Conservation (phyloP, 92 coral and sea anemone genomes). For the Bergia puertoricense region DNA sequence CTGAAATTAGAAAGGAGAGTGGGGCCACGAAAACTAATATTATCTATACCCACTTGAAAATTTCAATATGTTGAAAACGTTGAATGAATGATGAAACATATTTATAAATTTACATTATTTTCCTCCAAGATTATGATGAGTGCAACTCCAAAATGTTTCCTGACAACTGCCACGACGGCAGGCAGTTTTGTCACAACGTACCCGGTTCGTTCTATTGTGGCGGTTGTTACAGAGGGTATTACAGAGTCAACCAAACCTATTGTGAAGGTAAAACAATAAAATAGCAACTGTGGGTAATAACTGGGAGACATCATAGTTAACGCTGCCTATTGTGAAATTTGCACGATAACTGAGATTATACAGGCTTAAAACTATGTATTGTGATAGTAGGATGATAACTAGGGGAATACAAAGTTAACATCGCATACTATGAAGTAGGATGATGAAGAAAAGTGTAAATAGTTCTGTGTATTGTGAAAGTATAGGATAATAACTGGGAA, state of each 20-base stretch:
- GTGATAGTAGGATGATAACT: background rate
- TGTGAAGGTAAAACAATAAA: background rate
- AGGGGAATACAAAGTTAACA: background rate
- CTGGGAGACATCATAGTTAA: background rate
- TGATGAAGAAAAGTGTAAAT: too few species aligned
- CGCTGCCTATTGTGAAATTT: background rate
- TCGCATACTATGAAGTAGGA: background rate
- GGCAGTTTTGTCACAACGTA: background rate
- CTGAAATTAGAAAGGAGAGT: too few species aligned
- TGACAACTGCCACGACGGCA: background rate
- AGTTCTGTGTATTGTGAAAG: too few species aligned
- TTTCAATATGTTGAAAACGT: background rate
- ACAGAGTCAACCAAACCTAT: background rate
- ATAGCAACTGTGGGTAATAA: background rate
- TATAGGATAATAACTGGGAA: too few species aligned
- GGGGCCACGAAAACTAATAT: too few species aligned
- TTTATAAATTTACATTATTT: background rate
- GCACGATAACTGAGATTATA: background rate
- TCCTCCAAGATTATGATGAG: background rate
- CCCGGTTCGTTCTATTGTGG: slow-evolving; percentile 2
- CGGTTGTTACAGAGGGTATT: background rate
- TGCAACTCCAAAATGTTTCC: background rate
- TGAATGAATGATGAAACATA: background rate
- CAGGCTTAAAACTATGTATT: background rate
- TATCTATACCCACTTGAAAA: background rate